Evolutionary conservation across 2,888 invertebrate species (phyloP).

Genomic region (Dusona sp.): DNA sequence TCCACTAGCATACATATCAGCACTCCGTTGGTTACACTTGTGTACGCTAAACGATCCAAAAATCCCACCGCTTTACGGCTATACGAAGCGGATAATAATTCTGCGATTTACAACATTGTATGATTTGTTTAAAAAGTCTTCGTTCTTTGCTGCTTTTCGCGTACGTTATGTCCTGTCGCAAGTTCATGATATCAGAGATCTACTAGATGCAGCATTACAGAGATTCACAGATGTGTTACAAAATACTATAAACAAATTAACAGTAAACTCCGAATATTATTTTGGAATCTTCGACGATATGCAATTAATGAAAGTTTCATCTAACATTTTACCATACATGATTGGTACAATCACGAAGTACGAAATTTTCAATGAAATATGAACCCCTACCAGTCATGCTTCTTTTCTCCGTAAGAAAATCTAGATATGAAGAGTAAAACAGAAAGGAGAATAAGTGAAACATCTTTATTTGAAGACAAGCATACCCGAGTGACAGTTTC

Average conservation of each 20-base stretch:
- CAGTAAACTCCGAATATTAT: background rate
- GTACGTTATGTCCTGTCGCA: background rate
- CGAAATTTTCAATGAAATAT: background rate
- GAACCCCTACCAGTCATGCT: background rate
- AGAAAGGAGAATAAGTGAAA: background rate
- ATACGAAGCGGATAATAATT: conserved; percentile 51
- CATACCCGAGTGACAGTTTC: background rate
- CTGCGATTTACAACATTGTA: conserved; percentile 30
- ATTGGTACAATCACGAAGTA: background rate
- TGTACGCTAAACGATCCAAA: conserved; percentile 53
- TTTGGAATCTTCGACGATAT: background rate
- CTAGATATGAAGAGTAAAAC: no score
- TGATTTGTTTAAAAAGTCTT: conserved; percentile 18
- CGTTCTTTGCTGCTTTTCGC: background rate
- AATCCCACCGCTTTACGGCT: conserved; percentile 44
- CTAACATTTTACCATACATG: background rate
- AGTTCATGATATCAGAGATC: background rate
- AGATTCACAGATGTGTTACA: no score
- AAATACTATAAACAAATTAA: no score
- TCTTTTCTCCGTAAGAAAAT: no score
- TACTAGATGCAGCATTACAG: background rate
- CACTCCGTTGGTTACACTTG: conserved; percentile 32
- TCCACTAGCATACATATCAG: conserved; percentile 26
- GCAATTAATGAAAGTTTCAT: background rate
- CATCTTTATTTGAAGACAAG: background rate